These are phyloP conservation scores for Luffia ferchaultella DNA, from an alignment of 2,888 invertebrate species.

Conservation along the genomic window DNA sequence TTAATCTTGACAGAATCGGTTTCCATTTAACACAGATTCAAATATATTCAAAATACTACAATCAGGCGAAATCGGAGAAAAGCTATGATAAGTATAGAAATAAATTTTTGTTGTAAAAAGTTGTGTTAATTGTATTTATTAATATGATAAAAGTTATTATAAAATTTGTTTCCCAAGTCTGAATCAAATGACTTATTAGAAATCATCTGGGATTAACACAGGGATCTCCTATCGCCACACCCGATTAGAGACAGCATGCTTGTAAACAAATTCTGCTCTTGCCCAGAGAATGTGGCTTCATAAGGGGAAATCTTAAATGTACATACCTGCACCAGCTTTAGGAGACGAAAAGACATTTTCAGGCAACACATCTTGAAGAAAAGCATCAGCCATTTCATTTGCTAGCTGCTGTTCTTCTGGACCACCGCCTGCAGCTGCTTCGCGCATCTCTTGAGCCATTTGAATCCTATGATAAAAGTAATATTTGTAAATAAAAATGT, in stretches of 20 bases:
- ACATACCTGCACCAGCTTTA: conserved; percentile 81
- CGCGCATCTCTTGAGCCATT: conserved; percentile 98
- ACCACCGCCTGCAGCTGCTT: conserved; percentile 82
- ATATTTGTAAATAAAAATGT: no score
- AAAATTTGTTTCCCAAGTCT: conserved; percentile 43
- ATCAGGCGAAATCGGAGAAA: no score
- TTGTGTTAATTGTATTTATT: no score
- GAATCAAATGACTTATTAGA: conserved; percentile 54
- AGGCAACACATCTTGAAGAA: conserved; percentile 92
- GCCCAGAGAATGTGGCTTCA: conserved; percentile 61
- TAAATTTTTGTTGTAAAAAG: no score
- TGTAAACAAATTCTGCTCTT: conserved; percentile 42
- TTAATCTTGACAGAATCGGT: no score
- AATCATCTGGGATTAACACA: conserved; percentile 60
- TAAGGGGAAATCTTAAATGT: neutral
- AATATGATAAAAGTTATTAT: no score
- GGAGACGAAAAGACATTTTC: conserved; percentile 96
- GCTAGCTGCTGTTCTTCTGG: conserved; percentile 96
- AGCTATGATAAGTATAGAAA: no score
- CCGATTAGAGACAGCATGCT: conserved; percentile 57
- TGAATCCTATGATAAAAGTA: conserved; percentile 79
- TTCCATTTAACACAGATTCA: no score
- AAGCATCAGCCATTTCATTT: conserved; percentile 97
- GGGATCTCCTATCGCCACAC: conserved; percentile 53
- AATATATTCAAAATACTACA: no score